Conservation (phyloP, 2,797 vertebrate genomes). For the Helicolenus hilgendorfi region DNA sequence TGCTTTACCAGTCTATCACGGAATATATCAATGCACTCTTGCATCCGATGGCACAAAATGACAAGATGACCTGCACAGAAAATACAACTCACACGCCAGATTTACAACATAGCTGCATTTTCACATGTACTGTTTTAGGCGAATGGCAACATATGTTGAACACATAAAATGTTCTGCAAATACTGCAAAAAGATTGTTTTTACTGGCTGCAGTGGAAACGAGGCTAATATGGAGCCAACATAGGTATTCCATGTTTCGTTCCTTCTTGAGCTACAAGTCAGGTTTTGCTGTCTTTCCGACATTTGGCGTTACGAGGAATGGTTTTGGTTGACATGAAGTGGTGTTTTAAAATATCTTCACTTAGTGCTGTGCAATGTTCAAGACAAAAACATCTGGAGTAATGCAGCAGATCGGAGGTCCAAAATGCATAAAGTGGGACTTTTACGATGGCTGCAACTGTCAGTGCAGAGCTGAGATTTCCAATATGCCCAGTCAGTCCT, state of each 20-base stretch:
- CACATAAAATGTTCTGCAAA: slow-evolving; percentile 43
- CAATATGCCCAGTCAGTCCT: neutral
- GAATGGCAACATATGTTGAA: slow-evolving; percentile 46
- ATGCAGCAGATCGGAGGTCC: neutral
- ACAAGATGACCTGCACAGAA: neutral
- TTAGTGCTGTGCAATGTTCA: neutral
- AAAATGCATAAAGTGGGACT: neutral
- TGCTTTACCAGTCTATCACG: neutral
- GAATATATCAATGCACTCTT: neutral
- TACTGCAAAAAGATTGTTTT: slow-evolving; percentile 39
- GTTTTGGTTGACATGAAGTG: slow-evolving; percentile 12
- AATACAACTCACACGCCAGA: neutral
- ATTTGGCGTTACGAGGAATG: slow-evolving; percentile 15
- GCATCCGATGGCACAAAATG: neutral
- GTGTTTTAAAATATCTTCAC: slow-evolving; percentile 9
- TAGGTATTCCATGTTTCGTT: slow-evolving; percentile 48
- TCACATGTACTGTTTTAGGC: slow-evolving; percentile 12
- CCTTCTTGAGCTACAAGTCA: slow-evolving; percentile 17
- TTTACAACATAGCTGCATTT: neutral
- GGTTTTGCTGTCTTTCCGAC: slow-evolving; percentile 17
- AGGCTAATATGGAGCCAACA: slow-evolving; percentile 1
- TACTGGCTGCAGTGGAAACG: slow-evolving; percentile 33
- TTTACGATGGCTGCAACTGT: slow-evolving; percentile 1
- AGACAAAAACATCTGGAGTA: slow-evolving; percentile 24
- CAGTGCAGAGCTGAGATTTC: neutral